Evolutionary conservation across 2,113 vertebrate genomes (phyloP), one percentile per base, ranked within the genome.

Genomic region (Cyprinodon variegatus): DNA sequence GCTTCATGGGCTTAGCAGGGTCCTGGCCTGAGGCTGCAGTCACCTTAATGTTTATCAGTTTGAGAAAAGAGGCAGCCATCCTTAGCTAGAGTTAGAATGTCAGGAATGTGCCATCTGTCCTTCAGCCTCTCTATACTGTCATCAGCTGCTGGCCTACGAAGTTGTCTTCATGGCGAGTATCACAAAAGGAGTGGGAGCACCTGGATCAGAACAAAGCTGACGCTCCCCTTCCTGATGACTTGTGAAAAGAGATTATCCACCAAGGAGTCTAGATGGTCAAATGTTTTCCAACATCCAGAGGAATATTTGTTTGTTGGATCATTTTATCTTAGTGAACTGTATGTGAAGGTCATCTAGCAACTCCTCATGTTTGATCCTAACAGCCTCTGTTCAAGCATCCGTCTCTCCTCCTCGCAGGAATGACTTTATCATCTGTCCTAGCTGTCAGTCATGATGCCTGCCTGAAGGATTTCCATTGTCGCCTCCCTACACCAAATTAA

Each of bases 391-490:
- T 41, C 60, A 46, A 66, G 40, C 15, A 65, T 38, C 50, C n/a
- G 29, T 77, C 77, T 53, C 37, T 61, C 71, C 48, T 43, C 37
- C 48, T 65, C 40, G 37, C 14, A 60, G 73, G 39, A 11, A 22
- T 37, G 61, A 22, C 53, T 74, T 67, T 81, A 46, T 70, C 29
- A 66, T 71, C 43, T 36, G 14, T 73, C 61, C 46, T 12, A 11
- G 4, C 22, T 75, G 77, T 74, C 68, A 72, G 65, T 72, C 68
- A 68, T 76, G n/a, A 81, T 70, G 59, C 77, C 63, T 76, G 53
- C 75, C 59, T 82, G 43, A 68, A 61, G 74, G 65, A 63, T 53
- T 85, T 82, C 83, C 76, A 83, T 20, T 57, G 50, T 90, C 70
- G 76, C n/a, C 20, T 61, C 61, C 64, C 78, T 65, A 41, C 65